These are phyloP conservation scores for Bruchidius siliquastri DNA, from an alignment of 2,888 invertebrate genomes.

Conservation along the genomic window DNA sequence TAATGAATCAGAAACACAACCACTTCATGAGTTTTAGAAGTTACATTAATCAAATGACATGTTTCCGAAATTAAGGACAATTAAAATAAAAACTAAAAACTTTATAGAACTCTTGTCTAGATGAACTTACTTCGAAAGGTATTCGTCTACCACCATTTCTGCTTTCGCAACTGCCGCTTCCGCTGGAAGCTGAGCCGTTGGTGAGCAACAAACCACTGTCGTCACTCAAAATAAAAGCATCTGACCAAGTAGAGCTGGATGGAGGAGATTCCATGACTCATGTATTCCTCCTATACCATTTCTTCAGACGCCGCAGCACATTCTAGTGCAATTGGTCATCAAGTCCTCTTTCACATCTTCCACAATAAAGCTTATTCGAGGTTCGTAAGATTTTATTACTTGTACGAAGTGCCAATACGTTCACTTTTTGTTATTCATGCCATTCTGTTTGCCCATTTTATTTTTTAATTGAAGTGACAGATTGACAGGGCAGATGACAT, in stretches of 20 bases:
- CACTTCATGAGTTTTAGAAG: too few relatives aligned
- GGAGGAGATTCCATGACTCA: slow-evolving; percentile 69
- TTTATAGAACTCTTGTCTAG: too few relatives aligned
- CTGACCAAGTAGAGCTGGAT: slow-evolving; percentile 69
- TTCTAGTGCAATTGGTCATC: neutral
- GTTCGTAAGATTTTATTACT: too few relatives aligned
- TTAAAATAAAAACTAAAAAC: too few relatives aligned
- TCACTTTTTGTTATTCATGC: too few relatives aligned
- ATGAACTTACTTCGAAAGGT: slow-evolving; percentile 58
- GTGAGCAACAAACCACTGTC: slow-evolving; percentile 70
- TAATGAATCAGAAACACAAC: too few relatives aligned
- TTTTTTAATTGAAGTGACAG: too few relatives aligned
- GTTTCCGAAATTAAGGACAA: too few relatives aligned
- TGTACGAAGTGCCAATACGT: too few relatives aligned
- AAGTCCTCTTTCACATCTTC: neutral
- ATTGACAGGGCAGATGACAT: too few relatives aligned
- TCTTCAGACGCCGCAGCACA: neutral
- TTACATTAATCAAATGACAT: too few relatives aligned
- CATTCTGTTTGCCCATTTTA: too few relatives aligned
- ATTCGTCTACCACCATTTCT: slow-evolving; percentile 63
- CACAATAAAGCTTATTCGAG: neutral
- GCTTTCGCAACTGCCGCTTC: slow-evolving; percentile 66
- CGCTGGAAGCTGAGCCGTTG: slow-evolving; percentile 71
- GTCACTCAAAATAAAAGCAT: slow-evolving; percentile 69
- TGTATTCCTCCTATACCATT: slow-evolving; percentile 5